Evolutionary conservation across 2,113 vertebrate species (phyloP).

Genomic region (Oncorhynchus masou): DNA sequence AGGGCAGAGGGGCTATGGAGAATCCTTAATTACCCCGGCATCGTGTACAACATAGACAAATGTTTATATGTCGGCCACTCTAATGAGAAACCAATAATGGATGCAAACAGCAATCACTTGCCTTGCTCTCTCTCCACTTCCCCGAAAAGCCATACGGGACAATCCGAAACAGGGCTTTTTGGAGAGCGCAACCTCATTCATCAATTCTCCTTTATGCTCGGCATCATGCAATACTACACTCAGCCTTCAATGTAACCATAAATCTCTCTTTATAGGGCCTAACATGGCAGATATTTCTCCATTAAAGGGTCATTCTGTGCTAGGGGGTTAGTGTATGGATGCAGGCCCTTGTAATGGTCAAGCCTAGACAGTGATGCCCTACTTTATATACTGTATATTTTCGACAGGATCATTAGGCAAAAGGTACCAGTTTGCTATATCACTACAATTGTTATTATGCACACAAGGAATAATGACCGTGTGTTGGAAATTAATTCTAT

Average conservation of each 20-base stretch:
- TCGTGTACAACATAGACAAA: slow-evolving; percentile 64
- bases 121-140: background rate
- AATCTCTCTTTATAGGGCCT: slow-evolving; percentile 65
- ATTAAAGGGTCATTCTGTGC: slow-evolving; percentile 16
- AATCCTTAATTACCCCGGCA: slow-evolving; percentile 68
- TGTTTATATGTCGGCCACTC: slow-evolving; percentile 69
- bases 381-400: background rate
- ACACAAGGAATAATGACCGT: no score
- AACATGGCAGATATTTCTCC: slow-evolving; percentile 71
- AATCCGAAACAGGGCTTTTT: slow-evolving; percentile 55
- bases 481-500: no score
- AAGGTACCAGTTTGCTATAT: no score
- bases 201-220: slow-evolving; percentile 50
- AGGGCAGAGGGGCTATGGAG: slow-evolving; percentile 59
- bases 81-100: slow-evolving; percentile 76
- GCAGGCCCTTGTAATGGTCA: slow-evolving; percentile 42
- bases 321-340: background rate
- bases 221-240: slow-evolving; percentile 50
- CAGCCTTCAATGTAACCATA: slow-evolving; percentile 54
- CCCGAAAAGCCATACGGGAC: slow-evolving; percentile 13
- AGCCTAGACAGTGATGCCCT: slow-evolving; percentile 9
- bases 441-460: no score
- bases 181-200: slow-evolving; percentile 52
- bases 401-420: background rate
- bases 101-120: slow-evolving; percentile 51